Percentiles rank a stretch among this genome's conserved stretches.
Evolutionary conservation across 2,113 vertebrate species (phyloP).

Genomic region (Petrocephalus microphthalmus): DNA sequence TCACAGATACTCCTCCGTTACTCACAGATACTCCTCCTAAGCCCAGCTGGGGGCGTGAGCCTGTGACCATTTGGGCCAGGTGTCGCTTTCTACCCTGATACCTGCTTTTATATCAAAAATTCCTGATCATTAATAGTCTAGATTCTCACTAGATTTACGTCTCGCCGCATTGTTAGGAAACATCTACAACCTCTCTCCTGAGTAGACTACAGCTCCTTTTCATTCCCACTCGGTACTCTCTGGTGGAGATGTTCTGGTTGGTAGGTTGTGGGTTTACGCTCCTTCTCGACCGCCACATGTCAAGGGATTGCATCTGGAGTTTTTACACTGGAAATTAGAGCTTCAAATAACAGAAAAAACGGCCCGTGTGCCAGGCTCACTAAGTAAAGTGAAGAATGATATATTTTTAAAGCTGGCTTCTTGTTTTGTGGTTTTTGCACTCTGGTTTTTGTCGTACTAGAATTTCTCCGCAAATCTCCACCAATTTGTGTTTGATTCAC

Average conservation of each 20-base stretch:
- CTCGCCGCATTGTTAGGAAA: neutral
- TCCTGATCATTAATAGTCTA: neutral
- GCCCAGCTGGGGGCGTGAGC: neutral
- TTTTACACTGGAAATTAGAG: neutral
- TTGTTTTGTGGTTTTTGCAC: neutral
- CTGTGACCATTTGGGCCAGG: neutral
- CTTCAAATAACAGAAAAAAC: neutral
- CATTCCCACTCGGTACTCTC: neutral
- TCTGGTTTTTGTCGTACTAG: neutral
- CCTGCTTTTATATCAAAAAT: neutral
- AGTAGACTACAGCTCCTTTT: neutral
- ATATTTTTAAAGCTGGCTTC: neutral
- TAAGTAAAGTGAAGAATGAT: conserved; percentile 1
- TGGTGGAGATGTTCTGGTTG: neutral
- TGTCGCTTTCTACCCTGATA: neutral
- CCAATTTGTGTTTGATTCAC: neutral
- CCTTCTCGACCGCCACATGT: neutral
- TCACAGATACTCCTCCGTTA: neutral
- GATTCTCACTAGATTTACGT: neutral
- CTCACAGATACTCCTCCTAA: neutral
- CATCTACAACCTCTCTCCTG: neutral
- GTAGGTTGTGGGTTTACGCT: neutral
- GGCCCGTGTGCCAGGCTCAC: neutral
- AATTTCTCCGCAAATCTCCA: neutral
- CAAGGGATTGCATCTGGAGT: neutral